Conservation (phyloP, 2,797 vertebrate species). For the Moxostoma hubbsi region DNA sequence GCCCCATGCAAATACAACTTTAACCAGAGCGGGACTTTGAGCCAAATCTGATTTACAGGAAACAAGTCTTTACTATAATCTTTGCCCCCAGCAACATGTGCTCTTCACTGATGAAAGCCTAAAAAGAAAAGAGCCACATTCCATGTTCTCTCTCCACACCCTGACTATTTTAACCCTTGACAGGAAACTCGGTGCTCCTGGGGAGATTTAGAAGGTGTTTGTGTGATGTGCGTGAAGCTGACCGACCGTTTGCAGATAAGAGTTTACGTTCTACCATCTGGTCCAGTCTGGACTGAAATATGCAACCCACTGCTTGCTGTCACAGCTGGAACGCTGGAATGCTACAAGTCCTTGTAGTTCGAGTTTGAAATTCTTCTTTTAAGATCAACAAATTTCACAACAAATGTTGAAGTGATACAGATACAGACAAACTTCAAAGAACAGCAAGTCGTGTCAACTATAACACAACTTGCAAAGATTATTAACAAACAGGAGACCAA, state of each 20-base stretch:
- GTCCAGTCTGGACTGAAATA: not conserved
- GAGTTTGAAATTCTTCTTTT: not conserved
- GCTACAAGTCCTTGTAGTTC: not conserved
- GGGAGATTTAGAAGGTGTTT: slow-evolving; percentile 22
- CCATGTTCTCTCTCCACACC: slow-evolving; percentile 3
- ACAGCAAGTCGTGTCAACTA: too few species aligned
- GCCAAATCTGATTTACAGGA: slow-evolving; percentile 28
- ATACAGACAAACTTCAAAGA: too few species aligned
- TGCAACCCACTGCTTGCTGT: not conserved
- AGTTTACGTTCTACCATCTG: slow-evolving; percentile 46
- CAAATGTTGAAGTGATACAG: too few species aligned
- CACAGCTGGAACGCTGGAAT: slow-evolving; percentile 3
- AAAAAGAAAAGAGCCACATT: slow-evolving; percentile 12
- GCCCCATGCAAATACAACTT: not conserved
- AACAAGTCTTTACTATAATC: slow-evolving; percentile 24
- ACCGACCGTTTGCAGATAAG: not conserved
- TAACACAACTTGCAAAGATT: too few species aligned
- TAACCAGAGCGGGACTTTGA: slow-evolving; percentile 16
- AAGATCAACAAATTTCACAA: not conserved
- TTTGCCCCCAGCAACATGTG: slow-evolving; percentile 24
- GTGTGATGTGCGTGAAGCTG: not conserved
- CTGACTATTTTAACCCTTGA: slow-evolving; percentile 23
- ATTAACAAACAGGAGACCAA: too few species aligned
- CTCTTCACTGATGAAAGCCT: not conserved
- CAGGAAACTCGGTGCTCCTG: not conserved